phyloP scores from a whole-genome alignment of 2,888 invertebrate genomes.

The Laspeyria flexula region DNA sequence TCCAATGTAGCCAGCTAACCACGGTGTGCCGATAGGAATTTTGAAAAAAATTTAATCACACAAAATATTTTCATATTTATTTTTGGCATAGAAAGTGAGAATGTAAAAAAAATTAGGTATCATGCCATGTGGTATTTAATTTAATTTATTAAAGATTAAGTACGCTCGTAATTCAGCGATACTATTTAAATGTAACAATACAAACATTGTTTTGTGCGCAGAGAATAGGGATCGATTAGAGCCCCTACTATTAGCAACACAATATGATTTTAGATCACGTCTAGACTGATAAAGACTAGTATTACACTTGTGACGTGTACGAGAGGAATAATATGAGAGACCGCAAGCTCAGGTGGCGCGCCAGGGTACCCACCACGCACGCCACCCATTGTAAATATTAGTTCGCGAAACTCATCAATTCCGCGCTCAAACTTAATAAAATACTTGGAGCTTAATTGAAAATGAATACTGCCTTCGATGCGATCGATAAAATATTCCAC shows the following conservation, averaged over 20 bases:
- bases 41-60: too few species aligned
- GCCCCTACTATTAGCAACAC: conserved; percentile 7
- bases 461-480: conserved; percentile 82
- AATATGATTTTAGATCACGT: conserved; percentile 31
- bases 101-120: too few species aligned
- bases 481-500: conserved; percentile 86
- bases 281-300: conserved; percentile 36
- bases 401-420: conserved; percentile 86
- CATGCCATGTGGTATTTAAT: too few species aligned
- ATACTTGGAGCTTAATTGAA: conserved; percentile 86
- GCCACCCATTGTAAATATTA: conserved; percentile 84
- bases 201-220: background rate
- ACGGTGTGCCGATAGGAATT: too few species aligned
- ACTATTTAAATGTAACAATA: background rate
- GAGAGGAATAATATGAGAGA: conserved; percentile 47
- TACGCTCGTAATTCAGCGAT: too few species aligned
- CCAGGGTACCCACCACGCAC: conserved; percentile 61
- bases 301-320: conserved; percentile 24
- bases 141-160: too few species aligned
- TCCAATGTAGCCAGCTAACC: too few species aligned
- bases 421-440: conserved; percentile 85
- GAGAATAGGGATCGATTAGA: background rate
- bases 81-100: too few species aligned
- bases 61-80: too few species aligned
- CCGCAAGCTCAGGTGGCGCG: conserved; percentile 58